Conservation (phyloP, 2,113 vertebrate species). For the Pterocles orientalis region DNA sequence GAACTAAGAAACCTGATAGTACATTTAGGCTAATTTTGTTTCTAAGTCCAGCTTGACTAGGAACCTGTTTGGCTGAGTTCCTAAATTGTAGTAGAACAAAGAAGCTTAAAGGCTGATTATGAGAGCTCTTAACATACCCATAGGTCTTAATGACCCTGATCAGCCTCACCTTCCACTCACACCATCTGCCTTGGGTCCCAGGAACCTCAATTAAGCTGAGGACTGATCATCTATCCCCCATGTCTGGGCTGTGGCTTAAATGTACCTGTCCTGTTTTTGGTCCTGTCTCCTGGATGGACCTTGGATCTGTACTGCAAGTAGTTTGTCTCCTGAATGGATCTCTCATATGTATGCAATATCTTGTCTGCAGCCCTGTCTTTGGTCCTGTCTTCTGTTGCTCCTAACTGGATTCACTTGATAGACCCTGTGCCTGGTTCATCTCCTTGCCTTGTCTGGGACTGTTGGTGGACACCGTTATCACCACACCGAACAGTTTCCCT, state of each 20-base stretch:
- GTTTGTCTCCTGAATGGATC: not conserved
- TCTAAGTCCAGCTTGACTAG: not conserved
- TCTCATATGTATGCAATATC: not conserved
- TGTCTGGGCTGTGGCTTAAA: not conserved
- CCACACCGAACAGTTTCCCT: not conserved
- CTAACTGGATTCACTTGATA: not conserved
- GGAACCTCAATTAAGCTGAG: not conserved
- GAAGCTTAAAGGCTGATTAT: not conserved
- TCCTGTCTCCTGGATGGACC: too few relatives aligned
- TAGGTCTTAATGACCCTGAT: not conserved
- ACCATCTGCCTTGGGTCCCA: not conserved
- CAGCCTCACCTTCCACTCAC: not conserved
- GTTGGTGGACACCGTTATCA: not conserved
- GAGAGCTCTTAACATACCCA: not conserved
- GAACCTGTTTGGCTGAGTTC: not conserved
- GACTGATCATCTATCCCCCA: accelerated
- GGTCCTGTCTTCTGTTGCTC: not conserved
- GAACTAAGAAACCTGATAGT: not conserved
- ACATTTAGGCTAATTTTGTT: not conserved
- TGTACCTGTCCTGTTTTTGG: not conserved
- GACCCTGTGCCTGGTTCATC: not conserved
- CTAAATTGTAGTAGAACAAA: not conserved
- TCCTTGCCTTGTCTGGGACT: not conserved
- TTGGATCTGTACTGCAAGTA: not conserved
- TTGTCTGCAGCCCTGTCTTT: not conserved